Conservation (phyloP, 2,888 invertebrate species). For the Polia nebulosa region DNA sequence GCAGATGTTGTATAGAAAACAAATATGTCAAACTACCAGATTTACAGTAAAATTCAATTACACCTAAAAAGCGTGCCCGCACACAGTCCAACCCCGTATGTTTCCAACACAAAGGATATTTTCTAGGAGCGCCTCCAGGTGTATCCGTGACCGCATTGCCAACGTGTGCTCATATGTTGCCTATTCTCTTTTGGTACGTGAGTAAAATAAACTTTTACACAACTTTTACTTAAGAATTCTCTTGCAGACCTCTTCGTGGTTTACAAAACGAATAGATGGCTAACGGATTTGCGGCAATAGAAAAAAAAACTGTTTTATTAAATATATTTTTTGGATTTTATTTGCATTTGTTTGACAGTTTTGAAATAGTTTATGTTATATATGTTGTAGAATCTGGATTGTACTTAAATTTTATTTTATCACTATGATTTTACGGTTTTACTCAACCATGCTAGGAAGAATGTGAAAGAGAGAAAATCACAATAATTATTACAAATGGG, state of each 20-base stretch:
- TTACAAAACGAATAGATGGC: conserved; percentile 75
- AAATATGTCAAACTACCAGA: no score
- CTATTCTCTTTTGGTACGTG: conserved; percentile 81
- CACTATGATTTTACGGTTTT: no score
- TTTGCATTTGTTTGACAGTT: not conserved
- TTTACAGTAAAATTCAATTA: not conserved
- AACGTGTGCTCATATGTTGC: conserved; percentile 85
- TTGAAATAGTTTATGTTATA: no score
- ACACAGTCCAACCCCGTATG: conserved; percentile 59
- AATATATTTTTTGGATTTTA: not conserved
- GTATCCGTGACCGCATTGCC: conserved; percentile 85
- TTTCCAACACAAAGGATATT: conserved; percentile 75
- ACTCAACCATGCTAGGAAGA: no score
- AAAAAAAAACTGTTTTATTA: conserved; percentile 46
- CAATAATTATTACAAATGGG: no score
- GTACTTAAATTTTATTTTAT: no score
- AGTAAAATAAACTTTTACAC: conserved; percentile 79
- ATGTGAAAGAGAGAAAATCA: no score
- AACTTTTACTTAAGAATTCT: conserved; percentile 79
- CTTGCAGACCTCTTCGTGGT: conserved; percentile 55
- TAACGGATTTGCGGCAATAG: conserved; percentile 70
- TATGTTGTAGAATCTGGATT: no score
- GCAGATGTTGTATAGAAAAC: no score
- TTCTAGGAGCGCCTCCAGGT: conserved; percentile 79
- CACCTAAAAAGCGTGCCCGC: not conserved